Conservation (phyloP, 2,113 vertebrate species). For the Panthera leo region DNA sequence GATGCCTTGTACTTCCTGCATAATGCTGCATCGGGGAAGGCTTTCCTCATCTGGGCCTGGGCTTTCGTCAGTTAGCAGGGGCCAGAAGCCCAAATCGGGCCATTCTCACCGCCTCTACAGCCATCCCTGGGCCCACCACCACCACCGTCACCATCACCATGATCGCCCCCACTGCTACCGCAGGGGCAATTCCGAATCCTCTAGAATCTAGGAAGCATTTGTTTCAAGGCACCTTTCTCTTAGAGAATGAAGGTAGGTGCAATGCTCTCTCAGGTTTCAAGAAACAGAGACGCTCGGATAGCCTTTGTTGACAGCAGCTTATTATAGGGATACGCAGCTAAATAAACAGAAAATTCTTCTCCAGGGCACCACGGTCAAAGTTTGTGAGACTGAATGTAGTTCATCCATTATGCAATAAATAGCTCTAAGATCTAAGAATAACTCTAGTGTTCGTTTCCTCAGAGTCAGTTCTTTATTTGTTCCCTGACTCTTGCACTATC, state of each 20-base stretch:
- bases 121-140: neutral
- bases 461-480: neutral
- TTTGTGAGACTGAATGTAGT: neutral
- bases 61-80: neutral
- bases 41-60: neutral
- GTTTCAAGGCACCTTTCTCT: neutral
- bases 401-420: neutral
- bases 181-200: neutral
- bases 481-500: neutral
- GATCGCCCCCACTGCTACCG: too few species aligned
- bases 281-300: neutral
- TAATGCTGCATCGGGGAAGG: neutral
- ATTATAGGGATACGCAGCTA: neutral
- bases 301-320: neutral
- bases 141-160: too few species aligned
- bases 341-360: neutral
- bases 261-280: neutral
- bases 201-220: neutral
- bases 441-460: neutral
- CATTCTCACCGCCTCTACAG: too few species aligned
- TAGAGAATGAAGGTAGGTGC: neutral
- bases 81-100: neutral
- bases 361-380: neutral
- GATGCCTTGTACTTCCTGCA: neutral
- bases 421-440: neutral